phyloP scores from a whole-genome alignment of 2,113 vertebrate species.

The Chauna torquata region DNA sequence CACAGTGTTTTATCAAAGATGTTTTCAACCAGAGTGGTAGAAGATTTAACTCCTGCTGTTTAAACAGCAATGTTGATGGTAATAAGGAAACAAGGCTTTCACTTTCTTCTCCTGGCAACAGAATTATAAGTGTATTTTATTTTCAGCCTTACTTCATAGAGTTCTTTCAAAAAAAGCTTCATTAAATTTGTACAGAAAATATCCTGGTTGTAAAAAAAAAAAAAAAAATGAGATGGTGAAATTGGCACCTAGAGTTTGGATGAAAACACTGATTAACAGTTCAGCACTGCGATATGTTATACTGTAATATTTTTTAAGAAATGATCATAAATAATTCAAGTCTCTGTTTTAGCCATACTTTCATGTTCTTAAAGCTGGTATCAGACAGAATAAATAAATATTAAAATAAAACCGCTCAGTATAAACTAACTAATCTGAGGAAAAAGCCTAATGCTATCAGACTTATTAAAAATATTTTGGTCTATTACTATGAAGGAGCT shows the following conservation, averaged over 20 bases:
- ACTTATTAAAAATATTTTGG: slow-evolving; percentile 10
- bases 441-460: not conserved
- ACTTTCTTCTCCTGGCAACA: not conserved
- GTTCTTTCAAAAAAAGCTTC: not conserved
- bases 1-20: not conserved
- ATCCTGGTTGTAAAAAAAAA: not conserved
- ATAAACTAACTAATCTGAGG: not conserved
- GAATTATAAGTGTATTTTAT: not conserved
- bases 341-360: not conserved
- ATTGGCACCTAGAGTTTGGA: not conserved
- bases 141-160: not conserved
- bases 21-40: not conserved
- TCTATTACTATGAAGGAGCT: slow-evolving; percentile 34
- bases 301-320: not conserved
- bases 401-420: not conserved
- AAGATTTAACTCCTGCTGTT: not conserved
- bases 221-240: not conserved
- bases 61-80: not conserved
- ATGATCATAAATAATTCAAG: not conserved
- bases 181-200: not conserved
- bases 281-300: not conserved
- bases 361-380: not conserved
- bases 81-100: not conserved
- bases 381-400: not conserved
- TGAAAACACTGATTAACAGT: not conserved